These are phyloP conservation scores for Bungarus multicinctus DNA, from an alignment of 2,113 vertebrate genomes.

Conservation along the genomic window DNA sequence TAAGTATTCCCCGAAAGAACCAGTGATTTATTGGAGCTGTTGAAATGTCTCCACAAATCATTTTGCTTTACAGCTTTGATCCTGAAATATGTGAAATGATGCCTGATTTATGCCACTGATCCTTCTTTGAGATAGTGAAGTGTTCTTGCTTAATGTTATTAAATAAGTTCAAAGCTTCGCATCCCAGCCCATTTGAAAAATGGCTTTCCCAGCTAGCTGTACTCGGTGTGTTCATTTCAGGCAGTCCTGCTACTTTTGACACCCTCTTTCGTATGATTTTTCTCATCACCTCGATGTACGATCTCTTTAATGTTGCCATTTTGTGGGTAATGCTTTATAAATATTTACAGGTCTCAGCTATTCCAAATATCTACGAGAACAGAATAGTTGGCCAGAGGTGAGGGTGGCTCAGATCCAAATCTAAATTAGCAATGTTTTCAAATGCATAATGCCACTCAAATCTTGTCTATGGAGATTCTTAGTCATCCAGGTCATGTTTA, in stretches of 20 bases:
- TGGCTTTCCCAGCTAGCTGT: constrained; percentile 53
- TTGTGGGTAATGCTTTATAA: neutral
- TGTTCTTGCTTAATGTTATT: constrained; percentile 77
- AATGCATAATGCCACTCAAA: neutral
- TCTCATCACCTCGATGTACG: neutral
- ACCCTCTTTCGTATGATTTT: constrained; percentile 13
- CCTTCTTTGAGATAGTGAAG: constrained; percentile 72
- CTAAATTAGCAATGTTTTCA: neutral
- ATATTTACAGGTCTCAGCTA: neutral
- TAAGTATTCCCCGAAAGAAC: constrained; percentile 72
- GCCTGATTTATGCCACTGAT: constrained; percentile 75
- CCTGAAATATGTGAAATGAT: constrained; percentile 75
- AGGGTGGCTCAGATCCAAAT: neutral
- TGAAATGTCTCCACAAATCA: constrained; percentile 74
- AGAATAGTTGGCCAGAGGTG: neutral
- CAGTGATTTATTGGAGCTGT: constrained; percentile 72
- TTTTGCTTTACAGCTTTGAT: constrained; percentile 72
- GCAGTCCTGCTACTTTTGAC: constrained; percentile 5
- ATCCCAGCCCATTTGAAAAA: constrained; percentile 58
- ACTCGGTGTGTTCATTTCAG: constrained; percentile 32
- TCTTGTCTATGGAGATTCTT: neutral
- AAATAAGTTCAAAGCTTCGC: constrained; percentile 69
- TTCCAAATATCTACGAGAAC: neutral
- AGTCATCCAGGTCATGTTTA: no score
- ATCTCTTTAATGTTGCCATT: constrained; percentile 21